Percentiles rank a stretch among this genome's conserved stretches.
Evolutionary conservation across 1,140 invertebrate genomes (phyloP).

Genomic region (Dendrolimus punctatus): DNA sequence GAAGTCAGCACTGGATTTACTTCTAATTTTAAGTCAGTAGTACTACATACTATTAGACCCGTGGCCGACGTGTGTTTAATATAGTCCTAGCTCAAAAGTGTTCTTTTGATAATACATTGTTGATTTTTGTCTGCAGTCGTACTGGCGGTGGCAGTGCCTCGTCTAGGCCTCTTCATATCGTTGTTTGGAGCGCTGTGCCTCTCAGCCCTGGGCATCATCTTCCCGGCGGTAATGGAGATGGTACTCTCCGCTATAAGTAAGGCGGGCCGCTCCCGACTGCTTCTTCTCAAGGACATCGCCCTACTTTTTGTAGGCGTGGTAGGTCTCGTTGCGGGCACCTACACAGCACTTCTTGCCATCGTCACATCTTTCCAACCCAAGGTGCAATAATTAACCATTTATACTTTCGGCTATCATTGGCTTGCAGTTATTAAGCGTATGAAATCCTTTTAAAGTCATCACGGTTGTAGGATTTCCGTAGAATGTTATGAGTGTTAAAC

Average conservation of each 20-base stretch:
- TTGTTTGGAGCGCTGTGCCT: slow-evolving; percentile 90
- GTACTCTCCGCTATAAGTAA: slow-evolving; percentile 62
- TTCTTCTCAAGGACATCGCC: slow-evolving; percentile 73
- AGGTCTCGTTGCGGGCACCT: slow-evolving; percentile 81
- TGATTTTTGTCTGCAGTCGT: slow-evolving; percentile 72
- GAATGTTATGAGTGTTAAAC: too few relatives aligned
- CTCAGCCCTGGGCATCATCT: slow-evolving; percentile 89
- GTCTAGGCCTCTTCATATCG: slow-evolving; percentile 91
- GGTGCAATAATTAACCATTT: too few relatives aligned
- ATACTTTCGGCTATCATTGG: too few relatives aligned
- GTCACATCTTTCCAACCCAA: slow-evolving; percentile 46
- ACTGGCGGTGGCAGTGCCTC: slow-evolving; percentile 83
- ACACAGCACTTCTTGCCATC: slow-evolving; percentile 77
- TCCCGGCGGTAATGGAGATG: slow-evolving; percentile 88
- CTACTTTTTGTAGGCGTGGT: slow-evolving; percentile 78
- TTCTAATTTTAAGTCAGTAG: too few relatives aligned
- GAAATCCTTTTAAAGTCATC: too few relatives aligned
- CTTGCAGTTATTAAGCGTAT: too few relatives aligned
- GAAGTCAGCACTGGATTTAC: too few relatives aligned
- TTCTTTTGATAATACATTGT: slow-evolving; percentile 2
- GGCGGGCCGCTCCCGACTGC: slow-evolving; percentile 59
- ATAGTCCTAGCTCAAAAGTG: background rate
- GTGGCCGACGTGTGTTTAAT: background rate
- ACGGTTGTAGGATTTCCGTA: too few relatives aligned
- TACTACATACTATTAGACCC: slow-evolving; percentile 11